Evolutionary conservation across 2,888 invertebrate genomes (phyloP).

Genomic region (Plagodis pulveraria): DNA sequence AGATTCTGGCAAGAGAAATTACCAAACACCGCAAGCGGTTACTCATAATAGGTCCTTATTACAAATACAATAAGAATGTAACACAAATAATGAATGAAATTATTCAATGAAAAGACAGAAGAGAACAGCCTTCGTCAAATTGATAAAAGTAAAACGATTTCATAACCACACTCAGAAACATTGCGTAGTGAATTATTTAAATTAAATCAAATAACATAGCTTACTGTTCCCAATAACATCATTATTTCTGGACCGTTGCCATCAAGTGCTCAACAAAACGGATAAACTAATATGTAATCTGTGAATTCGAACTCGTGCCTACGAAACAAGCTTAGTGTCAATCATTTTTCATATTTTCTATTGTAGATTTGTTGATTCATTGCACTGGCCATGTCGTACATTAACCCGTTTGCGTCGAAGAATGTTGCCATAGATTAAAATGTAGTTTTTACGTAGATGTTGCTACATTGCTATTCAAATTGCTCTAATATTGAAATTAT

Average conservation of each 20-base stretch:
- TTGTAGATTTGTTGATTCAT: conserved; percentile 4
- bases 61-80: no score
- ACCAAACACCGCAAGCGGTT: no score
- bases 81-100: no score
- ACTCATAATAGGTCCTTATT: no score
- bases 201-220: background rate
- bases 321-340: conserved; percentile 4
- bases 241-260: conserved; percentile 10
- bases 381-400: background rate
- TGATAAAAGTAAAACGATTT: no score
- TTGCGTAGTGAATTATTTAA: background rate
- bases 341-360: conserved; percentile 1
- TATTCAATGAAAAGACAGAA: no score
- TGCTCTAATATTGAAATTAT: no score
- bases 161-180: background rate
- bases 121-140: no score
- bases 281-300: background rate
- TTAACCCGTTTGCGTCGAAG: conserved; percentile 2
- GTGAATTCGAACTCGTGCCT: background rate
- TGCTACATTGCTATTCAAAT: no score
- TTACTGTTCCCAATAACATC: background rate
- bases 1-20: no score
- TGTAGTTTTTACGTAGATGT: no score
- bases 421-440: background rate
- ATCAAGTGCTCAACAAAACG: conserved; percentile 1